A percentile compares a stretch with the other conserved stretches of the same genome.
Evolutionary conservation across 2,113 vertebrate genomes (phyloP).

Genomic region (Hyperoodon ampullatus): DNA sequence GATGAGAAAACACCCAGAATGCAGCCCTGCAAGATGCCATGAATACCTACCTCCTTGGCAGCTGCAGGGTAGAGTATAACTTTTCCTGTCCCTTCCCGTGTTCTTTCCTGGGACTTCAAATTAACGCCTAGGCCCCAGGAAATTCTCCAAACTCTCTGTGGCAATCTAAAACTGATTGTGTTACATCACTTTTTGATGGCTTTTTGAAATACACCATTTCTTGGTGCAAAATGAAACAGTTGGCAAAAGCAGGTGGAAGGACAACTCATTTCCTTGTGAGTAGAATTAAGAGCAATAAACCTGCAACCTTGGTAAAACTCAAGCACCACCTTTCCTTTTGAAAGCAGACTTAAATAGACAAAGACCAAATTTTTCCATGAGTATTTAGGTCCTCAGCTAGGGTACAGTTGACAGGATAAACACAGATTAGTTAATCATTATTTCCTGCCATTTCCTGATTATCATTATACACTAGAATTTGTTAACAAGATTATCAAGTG

Average conservation of each 20-base stretch:
- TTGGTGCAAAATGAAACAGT: not conserved
- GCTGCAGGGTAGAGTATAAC: not conserved
- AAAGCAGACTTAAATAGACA: constrained; percentile 16
- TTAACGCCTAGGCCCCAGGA: not conserved
- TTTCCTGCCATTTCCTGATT: constrained; percentile 45
- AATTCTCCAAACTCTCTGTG: not conserved
- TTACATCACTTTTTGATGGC: not conserved
- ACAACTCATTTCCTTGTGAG: not conserved
- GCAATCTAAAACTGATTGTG: not conserved
- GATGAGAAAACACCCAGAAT: constrained; percentile 2
- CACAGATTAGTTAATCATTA: constrained; percentile 41
- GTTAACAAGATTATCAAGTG: constrained; percentile 25
- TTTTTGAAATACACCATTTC: not conserved
- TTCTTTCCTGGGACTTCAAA: constrained; percentile 47
- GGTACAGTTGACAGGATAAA: constrained; percentile 38
- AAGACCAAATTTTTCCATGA: constrained; percentile 31
- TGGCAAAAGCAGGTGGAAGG: not conserved
- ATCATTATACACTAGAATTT: constrained; percentile 38
- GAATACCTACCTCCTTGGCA: not conserved
- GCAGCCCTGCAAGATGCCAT: not conserved
- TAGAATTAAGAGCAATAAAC: not conserved
- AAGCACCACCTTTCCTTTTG: not conserved
- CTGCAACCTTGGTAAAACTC: not conserved
- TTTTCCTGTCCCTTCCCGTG: not conserved
- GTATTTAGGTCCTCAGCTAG: not conserved